Evolutionary conservation across 2,888 invertebrate genomes (phyloP).

Genomic region (Diplolepis rosae): DNA sequence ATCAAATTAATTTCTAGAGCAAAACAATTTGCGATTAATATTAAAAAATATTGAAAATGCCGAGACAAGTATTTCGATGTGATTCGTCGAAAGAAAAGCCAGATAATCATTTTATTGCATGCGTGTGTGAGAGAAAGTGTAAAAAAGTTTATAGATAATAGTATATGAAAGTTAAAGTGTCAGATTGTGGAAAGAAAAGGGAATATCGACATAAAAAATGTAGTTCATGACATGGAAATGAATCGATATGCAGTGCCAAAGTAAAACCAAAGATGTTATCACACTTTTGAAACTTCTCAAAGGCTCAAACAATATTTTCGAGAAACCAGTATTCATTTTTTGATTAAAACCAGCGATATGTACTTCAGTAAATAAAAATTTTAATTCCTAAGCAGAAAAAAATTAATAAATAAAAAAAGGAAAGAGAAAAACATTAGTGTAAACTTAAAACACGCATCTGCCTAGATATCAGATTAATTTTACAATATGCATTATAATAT

Average conservation of each 20-base stretch:
- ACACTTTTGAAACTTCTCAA: conserved; percentile 14
- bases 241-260: conserved; percentile 18
- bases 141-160: background rate
- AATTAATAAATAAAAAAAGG: conserved; percentile 49
- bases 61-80: conserved; percentile 34
- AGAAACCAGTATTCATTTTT: conserved; percentile 22
- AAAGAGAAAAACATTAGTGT: conserved; percentile 26
- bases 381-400: conserved; percentile 14
- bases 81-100: conserved; percentile 22
- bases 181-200: background rate
- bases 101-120: conserved; percentile 16
- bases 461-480: conserved; percentile 68
- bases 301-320: conserved; percentile 23
- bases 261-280: conserved; percentile 12
- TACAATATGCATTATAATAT: conserved; percentile 40
- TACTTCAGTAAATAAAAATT: conserved; percentile 45
- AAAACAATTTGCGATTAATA: conserved; percentile 31
- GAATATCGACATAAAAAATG: conserved; percentile 1
- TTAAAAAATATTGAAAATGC: conserved; percentile 17
- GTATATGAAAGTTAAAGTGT: background rate
- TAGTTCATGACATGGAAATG: background rate
- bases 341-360: conserved; percentile 3
- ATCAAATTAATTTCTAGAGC: conserved; percentile 36
- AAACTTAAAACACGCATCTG: conserved; percentile 65
- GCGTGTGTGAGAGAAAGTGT: background rate